phyloP scores from a whole-genome alignment of 2,888 invertebrate genomes.

The Oasisia sp. region DNA sequence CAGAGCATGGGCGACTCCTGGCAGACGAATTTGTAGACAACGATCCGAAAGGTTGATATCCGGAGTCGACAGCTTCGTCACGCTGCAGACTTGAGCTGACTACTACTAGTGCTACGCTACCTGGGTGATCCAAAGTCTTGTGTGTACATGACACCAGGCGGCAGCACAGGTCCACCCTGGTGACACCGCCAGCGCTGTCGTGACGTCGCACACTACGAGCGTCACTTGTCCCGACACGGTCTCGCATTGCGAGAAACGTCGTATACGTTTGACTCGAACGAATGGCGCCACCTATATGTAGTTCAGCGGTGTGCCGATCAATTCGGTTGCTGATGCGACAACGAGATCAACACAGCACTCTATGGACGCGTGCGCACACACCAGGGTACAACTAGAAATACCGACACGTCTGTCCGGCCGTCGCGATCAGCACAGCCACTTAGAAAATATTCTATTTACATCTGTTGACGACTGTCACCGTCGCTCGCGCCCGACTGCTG shows the following conservation, averaged over 20 bases:
- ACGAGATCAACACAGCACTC: constrained; percentile 2
- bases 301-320: not conserved
- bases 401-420: not conserved
- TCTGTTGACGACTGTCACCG: not conserved
- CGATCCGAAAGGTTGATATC: not conserved
- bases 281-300: not conserved
- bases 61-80: not conserved
- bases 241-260: not conserved
- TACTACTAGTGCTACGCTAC: not conserved
- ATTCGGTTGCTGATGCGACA: not conserved
- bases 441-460: constrained; percentile 17
- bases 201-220: not conserved
- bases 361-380: not conserved
- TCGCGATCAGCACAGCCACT: not conserved
- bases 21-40: not conserved
- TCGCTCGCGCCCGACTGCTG: not conserved
- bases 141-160: not conserved
- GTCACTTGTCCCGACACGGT: not conserved
- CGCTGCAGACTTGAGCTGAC: not conserved
- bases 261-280: not conserved
- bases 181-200: not conserved
- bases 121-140: not conserved
- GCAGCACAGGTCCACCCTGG: not conserved
- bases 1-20: not conserved
- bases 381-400: not conserved